phyloP scores from a whole-genome alignment of 2,888 invertebrate species.

The Cistogaster globosa region DNA sequence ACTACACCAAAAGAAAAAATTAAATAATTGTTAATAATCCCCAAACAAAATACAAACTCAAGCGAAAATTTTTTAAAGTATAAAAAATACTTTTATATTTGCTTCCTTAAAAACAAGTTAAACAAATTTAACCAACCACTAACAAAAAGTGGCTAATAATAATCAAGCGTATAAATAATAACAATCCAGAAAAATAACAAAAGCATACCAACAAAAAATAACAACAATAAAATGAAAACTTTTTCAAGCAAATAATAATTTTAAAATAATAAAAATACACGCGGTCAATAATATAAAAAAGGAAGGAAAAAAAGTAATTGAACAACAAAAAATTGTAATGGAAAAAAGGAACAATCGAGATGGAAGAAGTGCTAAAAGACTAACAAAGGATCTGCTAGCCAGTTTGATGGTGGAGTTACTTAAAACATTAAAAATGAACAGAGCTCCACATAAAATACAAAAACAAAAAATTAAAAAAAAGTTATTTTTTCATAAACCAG shows the following conservation, averaged over 20 bases:
- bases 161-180: constrained; percentile 68
- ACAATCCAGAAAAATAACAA: constrained; percentile 24
- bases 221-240: constrained; percentile 71
- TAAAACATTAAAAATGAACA: constrained; percentile 41
- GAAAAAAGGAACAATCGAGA: constrained; percentile 22
- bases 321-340: constrained; percentile 36
- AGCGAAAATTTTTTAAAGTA: constrained; percentile 24
- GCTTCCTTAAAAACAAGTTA: constrained; percentile 7
- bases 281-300: constrained; percentile 65
- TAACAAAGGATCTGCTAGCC: constrained; percentile 17
- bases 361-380: constrained; percentile 18
- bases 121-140: constrained; percentile 69
- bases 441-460: constrained; percentile 43
- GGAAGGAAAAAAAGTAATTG: constrained; percentile 47
- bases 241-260: constrained; percentile 73
- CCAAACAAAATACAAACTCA: constrained; percentile 45
- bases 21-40: constrained; percentile 72
- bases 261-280: constrained; percentile 73
- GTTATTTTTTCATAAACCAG: constrained; percentile 69
- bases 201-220: neutral
- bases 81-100: constrained; percentile 24
- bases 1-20: neutral
- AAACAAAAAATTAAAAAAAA: constrained; percentile 33
- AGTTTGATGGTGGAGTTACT: constrained; percentile 9
- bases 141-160: constrained; percentile 66